A percentile compares a stretch with the other conserved stretches of the same genome.
These are phyloP conservation scores for Vicugna pacos DNA, from an alignment of 2,113 vertebrate species.

Conservation along the genomic window DNA sequence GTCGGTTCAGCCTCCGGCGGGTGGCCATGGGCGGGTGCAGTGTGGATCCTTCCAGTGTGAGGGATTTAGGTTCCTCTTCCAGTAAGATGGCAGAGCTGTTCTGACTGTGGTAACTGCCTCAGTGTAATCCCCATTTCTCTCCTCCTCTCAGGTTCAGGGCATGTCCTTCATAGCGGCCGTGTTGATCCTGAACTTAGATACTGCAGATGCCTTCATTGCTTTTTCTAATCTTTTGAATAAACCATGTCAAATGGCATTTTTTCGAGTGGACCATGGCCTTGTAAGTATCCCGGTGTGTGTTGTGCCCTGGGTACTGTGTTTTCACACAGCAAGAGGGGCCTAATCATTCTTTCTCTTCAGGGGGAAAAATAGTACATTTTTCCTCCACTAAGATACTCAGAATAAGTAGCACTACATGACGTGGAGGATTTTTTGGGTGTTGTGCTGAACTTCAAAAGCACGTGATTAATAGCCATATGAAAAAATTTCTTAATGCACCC, in stretches of 20 bases:
- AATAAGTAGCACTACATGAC: fast-evolving
- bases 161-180: conserved; percentile 99
- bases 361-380: fast-evolving
- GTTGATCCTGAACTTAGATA: conserved; percentile 95
- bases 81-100: background rate
- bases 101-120: fast-evolving
- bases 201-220: conserved; percentile 97
- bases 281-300: conserved; percentile 87
- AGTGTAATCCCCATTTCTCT: conserved; percentile 36
- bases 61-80: background rate
- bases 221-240: conserved; percentile 98
- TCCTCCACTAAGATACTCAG: background rate
- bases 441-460: background rate
- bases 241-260: conserved; percentile 98
- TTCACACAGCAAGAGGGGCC: background rate
- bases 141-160: conserved; percentile 93
- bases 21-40: fast-evolving
- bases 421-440: background rate
- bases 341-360: background rate
- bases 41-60: fast-evolving
- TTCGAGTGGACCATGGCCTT: conserved; percentile 98
- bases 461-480: fast-evolving
- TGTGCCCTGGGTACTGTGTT: background rate
- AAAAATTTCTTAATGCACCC: background rate
- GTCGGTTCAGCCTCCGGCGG: background rate